phyloP scores from a whole-genome alignment of 1,140 invertebrate species.

The Globodera rostochiensis region DNA sequence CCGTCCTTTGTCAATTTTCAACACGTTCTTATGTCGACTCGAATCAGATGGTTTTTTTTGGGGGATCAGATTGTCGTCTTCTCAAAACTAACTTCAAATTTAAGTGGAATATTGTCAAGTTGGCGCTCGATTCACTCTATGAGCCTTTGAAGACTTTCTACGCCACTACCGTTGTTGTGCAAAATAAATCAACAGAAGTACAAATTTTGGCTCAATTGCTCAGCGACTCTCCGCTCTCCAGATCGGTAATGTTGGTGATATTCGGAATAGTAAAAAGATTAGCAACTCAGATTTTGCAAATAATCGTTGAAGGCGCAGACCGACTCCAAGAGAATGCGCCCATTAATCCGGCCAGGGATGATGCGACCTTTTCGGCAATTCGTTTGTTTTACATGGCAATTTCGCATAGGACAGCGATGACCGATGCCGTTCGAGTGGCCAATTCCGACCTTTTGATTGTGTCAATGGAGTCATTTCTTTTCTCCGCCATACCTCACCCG shows the following conservation, averaged over 20 bases:
- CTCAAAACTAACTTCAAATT: background rate
- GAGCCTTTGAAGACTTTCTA: constrained; percentile 42
- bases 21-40: constrained; percentile 35
- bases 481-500: constrained; percentile 36
- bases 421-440: constrained; percentile 41
- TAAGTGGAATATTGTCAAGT: constrained; percentile 43
- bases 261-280: constrained; percentile 3
- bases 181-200: constrained; percentile 39
- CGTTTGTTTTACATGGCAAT: constrained; percentile 37
- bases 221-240: constrained; percentile 39
- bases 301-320: constrained; percentile 33
- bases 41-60: constrained; percentile 35
- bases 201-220: constrained; percentile 34
- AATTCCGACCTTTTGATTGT: constrained; percentile 39
- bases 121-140: constrained; percentile 36
- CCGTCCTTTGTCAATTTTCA: constrained; percentile 41
- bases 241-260: constrained; percentile 18
- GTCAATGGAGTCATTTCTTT: constrained; percentile 37
- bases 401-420: constrained; percentile 26
- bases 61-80: too few relatives aligned
- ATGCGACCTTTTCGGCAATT: constrained; percentile 42
- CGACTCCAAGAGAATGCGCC: constrained; percentile 14
- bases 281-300: constrained; percentile 28
- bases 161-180: constrained; percentile 33
- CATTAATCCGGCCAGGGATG: constrained; percentile 33